Conservation (phyloP, 2,797 vertebrate species). For the Pachyuromys duprasi region DNA sequence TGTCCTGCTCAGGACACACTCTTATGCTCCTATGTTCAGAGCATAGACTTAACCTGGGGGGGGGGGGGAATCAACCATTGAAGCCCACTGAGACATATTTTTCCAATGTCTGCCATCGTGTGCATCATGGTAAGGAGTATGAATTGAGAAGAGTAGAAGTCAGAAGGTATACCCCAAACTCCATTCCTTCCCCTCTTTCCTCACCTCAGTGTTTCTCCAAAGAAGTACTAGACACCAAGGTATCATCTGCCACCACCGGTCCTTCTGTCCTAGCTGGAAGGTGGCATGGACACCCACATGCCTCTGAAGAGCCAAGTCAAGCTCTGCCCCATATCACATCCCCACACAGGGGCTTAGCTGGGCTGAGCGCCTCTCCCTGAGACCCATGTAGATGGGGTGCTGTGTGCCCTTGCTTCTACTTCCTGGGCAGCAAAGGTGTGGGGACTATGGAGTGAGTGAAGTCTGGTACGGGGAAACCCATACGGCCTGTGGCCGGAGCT, state of each 20-base stretch:
- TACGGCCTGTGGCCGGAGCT: neutral
- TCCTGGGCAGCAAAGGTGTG: neutral
- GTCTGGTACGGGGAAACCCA: neutral
- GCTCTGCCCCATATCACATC: neutral
- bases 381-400: neutral
- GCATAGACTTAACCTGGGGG: neutral
- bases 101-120: neutral
- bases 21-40: neutral
- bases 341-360: neutral
- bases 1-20: neutral
- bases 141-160: neutral
- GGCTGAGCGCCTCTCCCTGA: neutral
- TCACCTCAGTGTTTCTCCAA: neutral
- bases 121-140: neutral
- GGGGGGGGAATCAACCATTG: too few species aligned
- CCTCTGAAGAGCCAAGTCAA: neutral
- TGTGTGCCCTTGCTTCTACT: neutral
- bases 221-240: neutral
- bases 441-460: too few species aligned
- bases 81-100: neutral
- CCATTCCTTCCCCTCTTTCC: neutral
- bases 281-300: neutral
- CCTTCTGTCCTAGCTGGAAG: neutral
- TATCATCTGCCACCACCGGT: neutral
- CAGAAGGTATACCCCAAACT: neutral